phyloP scores from a whole-genome alignment of 2,888 invertebrate genomes.

The Hyposoter didymator region DNA sequence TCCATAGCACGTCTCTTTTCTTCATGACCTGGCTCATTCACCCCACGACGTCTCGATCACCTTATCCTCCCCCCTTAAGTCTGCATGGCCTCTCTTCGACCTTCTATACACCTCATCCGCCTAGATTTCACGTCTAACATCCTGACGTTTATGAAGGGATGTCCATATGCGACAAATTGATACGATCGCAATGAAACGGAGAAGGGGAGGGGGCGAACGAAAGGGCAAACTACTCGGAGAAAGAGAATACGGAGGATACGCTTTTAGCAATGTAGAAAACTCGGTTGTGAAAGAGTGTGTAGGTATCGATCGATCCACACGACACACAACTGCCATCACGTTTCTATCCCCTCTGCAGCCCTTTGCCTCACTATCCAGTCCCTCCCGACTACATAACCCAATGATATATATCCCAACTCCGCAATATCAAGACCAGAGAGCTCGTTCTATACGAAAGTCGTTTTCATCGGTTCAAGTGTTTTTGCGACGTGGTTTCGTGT shows the following conservation, averaged over 20 bases:
- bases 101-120: conserved; percentile 42
- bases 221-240: background rate
- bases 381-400: conserved; percentile 12
- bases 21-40: conserved; percentile 40
- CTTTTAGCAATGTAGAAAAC: conserved; percentile 37
- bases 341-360: conserved; percentile 27
- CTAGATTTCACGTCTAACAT: conserved; percentile 8
- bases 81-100: conserved; percentile 37
- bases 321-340: conserved; percentile 64
- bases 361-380: conserved; percentile 12
- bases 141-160: conserved; percentile 29
- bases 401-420: conserved; percentile 32
- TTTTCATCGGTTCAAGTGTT: conserved; percentile 25
- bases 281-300: conserved; percentile 74
- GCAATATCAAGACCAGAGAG: conserved; percentile 43
- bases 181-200: conserved; percentile 15
- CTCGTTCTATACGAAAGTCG: conserved; percentile 16
- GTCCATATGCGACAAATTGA: conserved; percentile 29
- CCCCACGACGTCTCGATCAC: conserved; percentile 50
- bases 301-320: conserved; percentile 72
- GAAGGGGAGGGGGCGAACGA: background rate
- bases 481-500: conserved; percentile 28
- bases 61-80: conserved; percentile 11
- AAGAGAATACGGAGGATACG: conserved; percentile 3
- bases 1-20: conserved; percentile 4